Conservation (phyloP, 2,797 vertebrate species). For the Setipinna tenuifilis region DNA sequence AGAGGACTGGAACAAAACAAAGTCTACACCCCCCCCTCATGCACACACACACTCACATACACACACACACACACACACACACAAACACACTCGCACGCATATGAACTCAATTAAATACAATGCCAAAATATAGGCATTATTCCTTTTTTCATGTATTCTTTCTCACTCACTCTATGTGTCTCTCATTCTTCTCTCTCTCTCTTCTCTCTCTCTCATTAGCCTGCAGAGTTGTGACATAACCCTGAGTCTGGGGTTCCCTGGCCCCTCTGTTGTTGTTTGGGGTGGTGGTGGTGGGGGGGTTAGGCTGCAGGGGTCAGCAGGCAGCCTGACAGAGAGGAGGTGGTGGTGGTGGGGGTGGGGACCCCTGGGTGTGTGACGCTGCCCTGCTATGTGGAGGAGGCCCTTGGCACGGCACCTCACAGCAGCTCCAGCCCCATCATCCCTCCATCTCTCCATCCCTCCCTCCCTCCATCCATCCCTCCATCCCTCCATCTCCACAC, state of each 20-base stretch:
- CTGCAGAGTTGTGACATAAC: background rate
- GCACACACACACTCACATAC: too few species aligned
- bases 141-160: background rate
- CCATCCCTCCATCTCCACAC: background rate
- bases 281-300: background rate
- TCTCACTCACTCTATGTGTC: background rate
- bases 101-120: background rate
- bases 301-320: background rate
- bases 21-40: too few species aligned
- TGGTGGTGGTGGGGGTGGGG: background rate
- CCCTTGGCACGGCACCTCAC: background rate
- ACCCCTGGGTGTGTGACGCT: background rate
- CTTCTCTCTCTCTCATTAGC: background rate
- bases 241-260: background rate
- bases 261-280: conserved; percentile 15
- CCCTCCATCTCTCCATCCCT: background rate
- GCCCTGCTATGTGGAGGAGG: background rate
- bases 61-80: background rate
- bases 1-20: background rate
- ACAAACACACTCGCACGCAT: background rate
- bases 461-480: background rate
- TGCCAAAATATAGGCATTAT: background rate
- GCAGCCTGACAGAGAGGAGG: background rate
- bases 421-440: background rate
- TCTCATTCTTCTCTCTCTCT: conserved; percentile 9